phyloP scores from a whole-genome alignment of 2,113 vertebrate genomes.

The Podarcis cretensis region DNA sequence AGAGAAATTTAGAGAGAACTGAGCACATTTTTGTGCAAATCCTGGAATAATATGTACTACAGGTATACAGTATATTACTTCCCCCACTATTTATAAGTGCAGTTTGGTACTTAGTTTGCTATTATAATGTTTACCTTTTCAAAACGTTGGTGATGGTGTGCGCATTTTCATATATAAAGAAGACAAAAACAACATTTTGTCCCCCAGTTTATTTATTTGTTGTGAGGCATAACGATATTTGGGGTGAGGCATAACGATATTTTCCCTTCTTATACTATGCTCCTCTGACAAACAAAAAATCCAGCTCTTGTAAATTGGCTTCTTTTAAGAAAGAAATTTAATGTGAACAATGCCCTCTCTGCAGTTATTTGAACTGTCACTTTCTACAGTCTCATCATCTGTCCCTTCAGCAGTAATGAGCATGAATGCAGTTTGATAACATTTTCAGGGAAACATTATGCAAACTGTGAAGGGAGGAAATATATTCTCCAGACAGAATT shows the following conservation, averaged over 20 bases:
- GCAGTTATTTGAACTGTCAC: background rate
- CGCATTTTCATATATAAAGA: background rate
- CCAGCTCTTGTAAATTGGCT: background rate
- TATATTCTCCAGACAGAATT: background rate
- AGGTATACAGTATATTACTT: background rate
- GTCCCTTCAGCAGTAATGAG: slow-evolving; percentile 38
- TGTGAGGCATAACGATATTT: background rate
- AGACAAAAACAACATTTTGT: background rate
- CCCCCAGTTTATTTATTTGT: background rate
- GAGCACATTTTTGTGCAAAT: background rate
- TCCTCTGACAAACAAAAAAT: slow-evolving; percentile 8
- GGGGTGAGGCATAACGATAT: background rate
- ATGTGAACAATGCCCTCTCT: slow-evolving; percentile 26
- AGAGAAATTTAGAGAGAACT: background rate
- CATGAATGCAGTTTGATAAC: background rate
- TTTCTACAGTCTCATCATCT: slow-evolving; percentile 30
- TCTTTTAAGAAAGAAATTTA: slow-evolving; percentile 18
- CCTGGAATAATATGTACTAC: background rate
- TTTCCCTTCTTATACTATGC: background rate
- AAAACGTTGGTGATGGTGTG: background rate
- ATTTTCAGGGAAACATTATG: background rate
- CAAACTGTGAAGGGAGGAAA: slow-evolving; percentile 33
- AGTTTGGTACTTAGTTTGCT: background rate
- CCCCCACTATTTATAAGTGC: background rate
- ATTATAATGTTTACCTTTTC: background rate